Evolutionary conservation across 2,797 vertebrate species (phyloP), one percentile per base, ranked within the genome.

Genomic region (Buphagus erythrorhynchus): DNA sequence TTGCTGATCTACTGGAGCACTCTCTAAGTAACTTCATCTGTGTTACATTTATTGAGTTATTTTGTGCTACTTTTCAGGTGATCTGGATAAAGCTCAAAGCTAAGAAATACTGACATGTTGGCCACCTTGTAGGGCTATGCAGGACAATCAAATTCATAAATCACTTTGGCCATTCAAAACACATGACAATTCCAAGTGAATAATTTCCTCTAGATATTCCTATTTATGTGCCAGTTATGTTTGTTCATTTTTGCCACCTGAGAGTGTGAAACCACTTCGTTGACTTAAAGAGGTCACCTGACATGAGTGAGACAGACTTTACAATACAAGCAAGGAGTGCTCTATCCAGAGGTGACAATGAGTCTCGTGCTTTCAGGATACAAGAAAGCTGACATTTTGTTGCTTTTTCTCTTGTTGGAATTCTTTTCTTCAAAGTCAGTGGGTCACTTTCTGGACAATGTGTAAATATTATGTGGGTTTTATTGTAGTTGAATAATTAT

Each of bases 111-210:
- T 26, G 5, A 10, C 3, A 0, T 20, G 7, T 65, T 93, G 36
- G 11, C 29, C 13, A 11, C 28, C 19, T 57, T 1, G 3, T 28
- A 14, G 11, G 29, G 24, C 55, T 59, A 0, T 0, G 0, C 16
- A 31, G 69, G 18, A 49, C n/a, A 33, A 5, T 42, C 22, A 46
- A n/a, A 71, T 65, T n/a, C 4, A 0, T 49, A 46, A n/a, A 43
- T 66, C 5, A 5, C 54, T 88, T 57, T 69, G 49, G 28, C 49
- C 3, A 0, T 52, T 74, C 40, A 85, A 52, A 90, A 20, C 22
- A 11, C 1, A 1, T 58, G 29, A 9, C 21, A 33, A 7, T 45
- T 42, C 31, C 33, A 49, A 58, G 26, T 49, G n/a, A 86, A 63
- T 88, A 0, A 28, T 61, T 95, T 90, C 54, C 38, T 90, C 88